These are phyloP conservation scores for Umimayanthus chanpuru DNA, from an alignment of 92 coral and sea anemone genomes.

Conservation along the genomic window DNA sequence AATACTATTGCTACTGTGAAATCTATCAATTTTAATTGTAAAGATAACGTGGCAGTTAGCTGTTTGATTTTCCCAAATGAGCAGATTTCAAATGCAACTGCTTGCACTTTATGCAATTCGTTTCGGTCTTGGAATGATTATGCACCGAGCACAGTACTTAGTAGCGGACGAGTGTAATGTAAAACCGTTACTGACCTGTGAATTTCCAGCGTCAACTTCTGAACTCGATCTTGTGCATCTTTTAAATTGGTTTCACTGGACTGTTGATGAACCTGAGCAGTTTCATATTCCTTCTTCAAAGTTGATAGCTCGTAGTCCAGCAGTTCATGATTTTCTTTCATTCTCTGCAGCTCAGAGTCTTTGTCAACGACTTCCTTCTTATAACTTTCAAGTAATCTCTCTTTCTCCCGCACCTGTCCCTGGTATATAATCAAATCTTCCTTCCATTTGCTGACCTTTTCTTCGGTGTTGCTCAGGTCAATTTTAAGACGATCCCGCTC, in stretches of 20 bases:
- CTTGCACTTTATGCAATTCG: background rate
- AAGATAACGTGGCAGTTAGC: background rate
- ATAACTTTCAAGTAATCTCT: background rate
- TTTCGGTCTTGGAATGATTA: background rate
- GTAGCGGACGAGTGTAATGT: background rate
- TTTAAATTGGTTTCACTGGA: background rate
- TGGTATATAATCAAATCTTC: background rate
- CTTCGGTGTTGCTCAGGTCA: background rate
- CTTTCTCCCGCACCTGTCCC: slow-evolving; percentile 15
- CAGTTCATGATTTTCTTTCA: background rate
- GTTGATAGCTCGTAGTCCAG: slow-evolving; percentile 5
- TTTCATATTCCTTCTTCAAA: slow-evolving; percentile 19
- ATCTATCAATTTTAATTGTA: too few relatives aligned
- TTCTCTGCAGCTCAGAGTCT: background rate
- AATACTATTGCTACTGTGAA: background rate
- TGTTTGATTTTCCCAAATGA: too few relatives aligned
- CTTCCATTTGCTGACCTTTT: background rate
- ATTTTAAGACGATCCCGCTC: slow-evolving; percentile 11
- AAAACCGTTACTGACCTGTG: background rate
- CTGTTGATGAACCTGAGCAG: background rate
- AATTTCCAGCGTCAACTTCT: slow-evolving; percentile 16
- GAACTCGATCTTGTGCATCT: slow-evolving; percentile 14
- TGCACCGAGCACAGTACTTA: background rate
- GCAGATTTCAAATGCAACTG: background rate
- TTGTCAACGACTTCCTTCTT: background rate